Percentiles rank a stretch among this genome's conserved stretches.
Conservation (phyloP, 2,888 invertebrate genomes). For the Lamellibrachia satsuma region DNA sequence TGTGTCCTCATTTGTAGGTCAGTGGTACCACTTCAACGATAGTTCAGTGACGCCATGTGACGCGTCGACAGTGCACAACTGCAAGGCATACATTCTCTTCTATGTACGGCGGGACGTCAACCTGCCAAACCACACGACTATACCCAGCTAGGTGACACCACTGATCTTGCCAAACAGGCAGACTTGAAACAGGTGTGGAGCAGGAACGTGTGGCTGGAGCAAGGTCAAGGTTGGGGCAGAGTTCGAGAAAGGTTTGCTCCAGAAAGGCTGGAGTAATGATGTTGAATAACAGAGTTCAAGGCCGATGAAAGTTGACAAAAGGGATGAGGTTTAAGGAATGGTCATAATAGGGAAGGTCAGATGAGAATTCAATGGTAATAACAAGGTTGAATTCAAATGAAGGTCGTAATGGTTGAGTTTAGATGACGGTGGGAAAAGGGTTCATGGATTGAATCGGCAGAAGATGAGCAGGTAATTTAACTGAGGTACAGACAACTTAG, state of each 20-base stretch:
- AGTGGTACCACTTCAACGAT: slow-evolving; percentile 89
- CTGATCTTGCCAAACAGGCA: background rate
- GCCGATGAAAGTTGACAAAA: background rate
- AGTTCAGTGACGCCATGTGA: slow-evolving; percentile 80
- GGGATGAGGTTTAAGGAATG: background rate
- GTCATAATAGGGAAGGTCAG: background rate
- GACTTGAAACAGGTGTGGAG: background rate
- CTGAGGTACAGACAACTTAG: no score
- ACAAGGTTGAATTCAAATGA: background rate
- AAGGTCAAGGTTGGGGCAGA: background rate
- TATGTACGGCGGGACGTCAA: slow-evolving; percentile 65
- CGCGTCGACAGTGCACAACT: slow-evolving; percentile 75
- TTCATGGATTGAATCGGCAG: background rate
- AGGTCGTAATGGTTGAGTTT: no score
- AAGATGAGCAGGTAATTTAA: no score
- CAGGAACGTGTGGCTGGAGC: background rate
- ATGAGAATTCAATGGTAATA: background rate
- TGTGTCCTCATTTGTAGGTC: slow-evolving; percentile 62
- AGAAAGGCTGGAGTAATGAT: background rate
- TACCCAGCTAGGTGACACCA: background rate
- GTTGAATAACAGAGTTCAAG: background rate
- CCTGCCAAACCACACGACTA: background rate
- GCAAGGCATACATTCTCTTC: slow-evolving; percentile 87
- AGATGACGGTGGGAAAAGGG: background rate
- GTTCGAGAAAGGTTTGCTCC: background rate